A percentile compares a stretch with the other conserved stretches of the same genome.
Evolutionary conservation across 2,888 invertebrate species (phyloP).

Genomic region (Mythimna impura): DNA sequence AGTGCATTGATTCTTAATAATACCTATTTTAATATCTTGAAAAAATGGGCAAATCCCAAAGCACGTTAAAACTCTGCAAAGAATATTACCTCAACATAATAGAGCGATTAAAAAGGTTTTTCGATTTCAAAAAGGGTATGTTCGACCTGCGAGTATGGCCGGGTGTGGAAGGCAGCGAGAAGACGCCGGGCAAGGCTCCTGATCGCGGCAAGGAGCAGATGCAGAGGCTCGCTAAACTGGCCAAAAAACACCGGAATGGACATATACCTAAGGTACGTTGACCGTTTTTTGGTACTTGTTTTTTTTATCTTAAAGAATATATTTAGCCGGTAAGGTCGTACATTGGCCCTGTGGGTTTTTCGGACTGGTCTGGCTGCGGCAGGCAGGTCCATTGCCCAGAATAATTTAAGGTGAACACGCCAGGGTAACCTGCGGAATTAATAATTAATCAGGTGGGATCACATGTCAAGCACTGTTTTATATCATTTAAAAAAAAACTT

Average conservation of each 20-base stretch:
- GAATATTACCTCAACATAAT: constrained; percentile 70
- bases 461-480: too few species aligned
- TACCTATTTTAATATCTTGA: background rate
- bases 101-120: constrained; percentile 70
- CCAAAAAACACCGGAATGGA: constrained; percentile 98
- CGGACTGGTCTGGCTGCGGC: too few species aligned
- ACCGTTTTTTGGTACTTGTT: too few species aligned
- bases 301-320: too few species aligned
- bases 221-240: constrained; percentile 96
- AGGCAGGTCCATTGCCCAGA: too few species aligned
- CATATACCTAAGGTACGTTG: constrained; percentile 95
- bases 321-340: too few species aligned
- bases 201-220: constrained; percentile 96
- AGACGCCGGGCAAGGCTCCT: constrained; percentile 96
- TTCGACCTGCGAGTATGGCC: constrained; percentile 98
- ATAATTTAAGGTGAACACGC: too few species aligned
- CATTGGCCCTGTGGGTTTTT: too few species aligned
- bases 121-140: constrained; percentile 91
- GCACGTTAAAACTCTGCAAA: constrained; percentile 70
- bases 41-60: constrained; percentile 76
- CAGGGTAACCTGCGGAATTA: too few species aligned
- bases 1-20: background rate
- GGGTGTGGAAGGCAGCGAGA: constrained; percentile 94
- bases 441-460: too few species aligned
- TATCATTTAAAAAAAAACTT: too few species aligned